Conservation (phyloP, 2,797 vertebrate species). For the Arremon aurantiirostris region DNA sequence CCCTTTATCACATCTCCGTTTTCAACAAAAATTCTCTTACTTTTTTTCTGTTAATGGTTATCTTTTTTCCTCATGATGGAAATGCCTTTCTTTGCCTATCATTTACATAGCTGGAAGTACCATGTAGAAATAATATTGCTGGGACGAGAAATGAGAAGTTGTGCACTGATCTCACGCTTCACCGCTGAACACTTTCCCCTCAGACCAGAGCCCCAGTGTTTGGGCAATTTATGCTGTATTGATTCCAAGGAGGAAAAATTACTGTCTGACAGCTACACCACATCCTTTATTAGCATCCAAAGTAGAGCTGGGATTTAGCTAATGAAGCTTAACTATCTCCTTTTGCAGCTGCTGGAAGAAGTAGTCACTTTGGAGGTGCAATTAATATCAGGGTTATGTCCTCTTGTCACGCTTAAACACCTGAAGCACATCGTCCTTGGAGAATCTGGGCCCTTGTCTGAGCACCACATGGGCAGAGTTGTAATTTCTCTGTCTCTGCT, state of each 20-base stretch:
- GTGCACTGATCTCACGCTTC: background rate
- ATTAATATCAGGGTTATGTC: background rate
- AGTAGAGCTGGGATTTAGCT: conserved; percentile 13
- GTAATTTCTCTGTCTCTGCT: background rate
- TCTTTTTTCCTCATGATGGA: background rate
- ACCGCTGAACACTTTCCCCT: background rate
- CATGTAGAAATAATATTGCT: background rate
- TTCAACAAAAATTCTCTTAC: background rate
- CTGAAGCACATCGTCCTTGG: background rate
- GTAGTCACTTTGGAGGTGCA: background rate
- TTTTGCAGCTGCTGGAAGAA: conserved; percentile 7
- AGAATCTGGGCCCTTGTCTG: background rate
- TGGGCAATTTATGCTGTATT: conserved; percentile 19
- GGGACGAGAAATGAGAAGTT: background rate
- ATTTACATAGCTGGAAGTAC: background rate
- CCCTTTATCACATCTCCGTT: background rate
- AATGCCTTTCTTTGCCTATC: background rate
- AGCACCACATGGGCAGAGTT: background rate
- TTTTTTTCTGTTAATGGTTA: background rate
- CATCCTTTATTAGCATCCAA: background rate
- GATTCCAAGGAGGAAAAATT: conserved; percentile 32
- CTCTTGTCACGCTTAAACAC: background rate
- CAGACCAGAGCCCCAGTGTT: background rate
- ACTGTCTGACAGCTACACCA: background rate
- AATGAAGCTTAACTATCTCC: conserved; percentile 34